phyloP scores from a whole-genome alignment of 23 tunicate species.

The Halocynthia aurantium region DNA sequence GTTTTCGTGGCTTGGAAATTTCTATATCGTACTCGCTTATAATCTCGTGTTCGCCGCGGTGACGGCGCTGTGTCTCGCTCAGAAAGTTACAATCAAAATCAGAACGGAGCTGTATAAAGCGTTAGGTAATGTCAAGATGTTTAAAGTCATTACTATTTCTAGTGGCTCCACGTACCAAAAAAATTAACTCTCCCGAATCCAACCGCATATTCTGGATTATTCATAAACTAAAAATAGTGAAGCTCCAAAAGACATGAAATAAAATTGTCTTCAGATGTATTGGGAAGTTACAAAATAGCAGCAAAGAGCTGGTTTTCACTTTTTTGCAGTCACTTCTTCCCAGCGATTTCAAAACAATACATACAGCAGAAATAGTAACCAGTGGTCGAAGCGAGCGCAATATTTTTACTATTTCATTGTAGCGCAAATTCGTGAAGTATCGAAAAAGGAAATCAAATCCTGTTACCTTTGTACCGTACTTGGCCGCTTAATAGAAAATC shows the following conservation, averaged over 20 bases:
- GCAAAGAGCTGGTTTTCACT: too few species aligned
- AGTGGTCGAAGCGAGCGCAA: too few species aligned
- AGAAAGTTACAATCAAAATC: conserved; percentile 67
- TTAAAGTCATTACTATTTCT: background rate
- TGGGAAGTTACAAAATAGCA: too few species aligned
- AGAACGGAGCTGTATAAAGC: conserved; percentile 74
- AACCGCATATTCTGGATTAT: background rate
- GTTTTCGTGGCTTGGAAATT: conserved; percentile 85
- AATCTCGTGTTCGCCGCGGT: conserved; percentile 57
- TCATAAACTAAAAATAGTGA: background rate
- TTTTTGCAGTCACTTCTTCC: too few species aligned
- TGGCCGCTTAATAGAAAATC: too few species aligned
- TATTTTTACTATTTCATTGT: too few species aligned
- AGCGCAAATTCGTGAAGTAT: too few species aligned
- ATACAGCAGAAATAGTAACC: too few species aligned
- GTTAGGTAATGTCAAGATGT: conserved; percentile 37
- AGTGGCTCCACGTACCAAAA: background rate
- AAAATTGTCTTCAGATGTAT: background rate
- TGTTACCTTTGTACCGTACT: too few species aligned
- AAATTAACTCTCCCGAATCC: background rate
- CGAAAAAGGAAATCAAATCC: too few species aligned
- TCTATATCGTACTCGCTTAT: conserved; percentile 53
- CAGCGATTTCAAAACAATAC: too few species aligned
- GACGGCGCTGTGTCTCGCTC: conserved; percentile 67
- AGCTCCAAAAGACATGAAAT: background rate